Percentiles rank a stretch among this genome's conserved stretches.
Evolutionary conservation across 2,888 invertebrate genomes (phyloP).

Genomic region (Margaritifera margaritifera): DNA sequence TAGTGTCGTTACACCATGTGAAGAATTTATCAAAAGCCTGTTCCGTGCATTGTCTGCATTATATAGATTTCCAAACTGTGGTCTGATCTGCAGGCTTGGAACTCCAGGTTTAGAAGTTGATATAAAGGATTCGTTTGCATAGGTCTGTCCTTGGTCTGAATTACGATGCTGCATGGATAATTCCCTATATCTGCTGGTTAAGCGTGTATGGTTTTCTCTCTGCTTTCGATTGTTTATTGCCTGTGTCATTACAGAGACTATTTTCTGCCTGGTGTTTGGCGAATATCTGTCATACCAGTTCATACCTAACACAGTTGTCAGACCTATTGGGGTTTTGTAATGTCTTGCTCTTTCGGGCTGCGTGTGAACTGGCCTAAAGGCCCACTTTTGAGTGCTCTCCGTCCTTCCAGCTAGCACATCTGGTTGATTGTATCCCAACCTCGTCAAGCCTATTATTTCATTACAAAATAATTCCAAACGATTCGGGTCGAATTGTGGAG

Average conservation of each 20-base stretch:
- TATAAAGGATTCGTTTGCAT: too few species aligned
- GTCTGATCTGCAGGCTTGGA: too few species aligned
- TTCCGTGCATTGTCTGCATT: too few species aligned
- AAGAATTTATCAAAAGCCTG: too few species aligned
- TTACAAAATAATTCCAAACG: slow-evolving; percentile 22
- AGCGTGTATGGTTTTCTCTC: too few species aligned
- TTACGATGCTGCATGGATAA: too few species aligned
- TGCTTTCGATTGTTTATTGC: slow-evolving; percentile 1
- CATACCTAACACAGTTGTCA: slow-evolving; percentile 24
- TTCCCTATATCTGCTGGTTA: too few species aligned
- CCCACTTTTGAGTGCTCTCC: slow-evolving; percentile 10
- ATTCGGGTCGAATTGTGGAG: slow-evolving; percentile 13
- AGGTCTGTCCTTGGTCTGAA: too few species aligned
- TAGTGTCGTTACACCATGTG: too few species aligned
- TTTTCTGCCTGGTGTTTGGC: slow-evolving; percentile 6
- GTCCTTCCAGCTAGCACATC: not conserved
- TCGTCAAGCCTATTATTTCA: slow-evolving; percentile 27
- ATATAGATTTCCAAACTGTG: too few species aligned
- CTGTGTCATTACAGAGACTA: slow-evolving; percentile 8
- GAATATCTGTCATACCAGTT: slow-evolving; percentile 32
- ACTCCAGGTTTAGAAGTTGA: too few species aligned
- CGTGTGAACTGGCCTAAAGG: slow-evolving; percentile 35
- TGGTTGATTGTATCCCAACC: slow-evolving; percentile 10
- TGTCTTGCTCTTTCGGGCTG: slow-evolving; percentile 6
- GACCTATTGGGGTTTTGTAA: slow-evolving; percentile 26